phyloP scores from a whole-genome alignment of 2,113 vertebrate genomes.

The Bambusicola thoracicus region DNA sequence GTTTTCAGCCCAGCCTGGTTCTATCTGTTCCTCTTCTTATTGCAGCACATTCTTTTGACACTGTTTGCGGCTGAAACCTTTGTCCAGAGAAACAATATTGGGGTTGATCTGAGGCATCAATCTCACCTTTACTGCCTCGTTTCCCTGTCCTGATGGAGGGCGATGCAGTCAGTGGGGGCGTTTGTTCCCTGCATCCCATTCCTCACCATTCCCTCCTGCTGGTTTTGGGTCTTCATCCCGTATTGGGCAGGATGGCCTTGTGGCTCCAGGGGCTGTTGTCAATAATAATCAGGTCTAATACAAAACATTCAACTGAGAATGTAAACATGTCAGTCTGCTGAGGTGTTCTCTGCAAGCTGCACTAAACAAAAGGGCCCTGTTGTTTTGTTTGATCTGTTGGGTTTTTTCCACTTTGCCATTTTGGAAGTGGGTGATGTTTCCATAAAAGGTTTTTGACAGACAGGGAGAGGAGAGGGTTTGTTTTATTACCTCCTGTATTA shows the following conservation, averaged over 20 bases:
- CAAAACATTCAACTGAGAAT: not conserved
- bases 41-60: not conserved
- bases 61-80: not conserved
- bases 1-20: not conserved
- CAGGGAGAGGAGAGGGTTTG: not conserved
- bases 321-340: not conserved
- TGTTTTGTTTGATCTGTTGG: not conserved
- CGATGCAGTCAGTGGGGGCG: not conserved
- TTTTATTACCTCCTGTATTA: slow-evolving; percentile 14
- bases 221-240: not conserved
- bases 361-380: not conserved
- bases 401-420: not conserved
- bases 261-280: not conserved
- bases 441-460: slow-evolving; percentile 1
- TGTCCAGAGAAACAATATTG: not conserved
- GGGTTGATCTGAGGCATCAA: not conserved
- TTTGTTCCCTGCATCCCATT: not conserved
- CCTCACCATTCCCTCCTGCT: not conserved
- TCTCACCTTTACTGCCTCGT: not conserved
- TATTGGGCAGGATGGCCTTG: not conserved
- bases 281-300: not conserved
- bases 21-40: not conserved
- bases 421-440: not conserved
- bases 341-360: not conserved
- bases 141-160: not conserved